Conservation (phyloP, 1,140 invertebrate species). For the Dolichoris vasculosae region DNA sequence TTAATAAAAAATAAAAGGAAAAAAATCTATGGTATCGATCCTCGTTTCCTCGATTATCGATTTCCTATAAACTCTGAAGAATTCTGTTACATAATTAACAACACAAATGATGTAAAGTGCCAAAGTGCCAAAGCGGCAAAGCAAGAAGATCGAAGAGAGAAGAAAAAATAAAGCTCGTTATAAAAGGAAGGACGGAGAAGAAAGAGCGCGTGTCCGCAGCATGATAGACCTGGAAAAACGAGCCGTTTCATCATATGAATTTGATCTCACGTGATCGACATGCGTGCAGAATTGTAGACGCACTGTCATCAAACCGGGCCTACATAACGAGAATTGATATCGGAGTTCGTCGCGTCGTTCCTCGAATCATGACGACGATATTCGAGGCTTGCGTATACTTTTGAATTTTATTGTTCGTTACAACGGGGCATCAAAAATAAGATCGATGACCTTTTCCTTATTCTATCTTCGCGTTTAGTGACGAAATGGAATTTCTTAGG, state of each 20-base stretch:
- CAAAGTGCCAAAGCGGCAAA: neutral
- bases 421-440: neutral
- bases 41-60: too few species aligned
- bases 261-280: conserved; percentile 48
- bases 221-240: conserved; percentile 25
- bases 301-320: neutral
- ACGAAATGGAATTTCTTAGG: neutral
- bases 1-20: too few species aligned
- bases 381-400: neutral
- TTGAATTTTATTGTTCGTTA: neutral
- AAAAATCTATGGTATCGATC: too few species aligned
- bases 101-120: neutral
- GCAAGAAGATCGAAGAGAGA: neutral
- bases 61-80: too few species aligned
- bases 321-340: conserved; percentile 3
- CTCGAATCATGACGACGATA: neutral
- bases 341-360: neutral
- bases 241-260: conserved; percentile 18
- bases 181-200: neutral
- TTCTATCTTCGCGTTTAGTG: neutral
- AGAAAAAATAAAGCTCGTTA: neutral
- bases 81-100: too few species aligned
- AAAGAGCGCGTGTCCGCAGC: conserved; percentile 36
- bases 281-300: neutral
- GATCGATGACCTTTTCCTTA: conserved; percentile 15